These are phyloP conservation scores for Pomacea maculata DNA, from an alignment of 1,140 invertebrate species.

Conservation along the genomic window DNA sequence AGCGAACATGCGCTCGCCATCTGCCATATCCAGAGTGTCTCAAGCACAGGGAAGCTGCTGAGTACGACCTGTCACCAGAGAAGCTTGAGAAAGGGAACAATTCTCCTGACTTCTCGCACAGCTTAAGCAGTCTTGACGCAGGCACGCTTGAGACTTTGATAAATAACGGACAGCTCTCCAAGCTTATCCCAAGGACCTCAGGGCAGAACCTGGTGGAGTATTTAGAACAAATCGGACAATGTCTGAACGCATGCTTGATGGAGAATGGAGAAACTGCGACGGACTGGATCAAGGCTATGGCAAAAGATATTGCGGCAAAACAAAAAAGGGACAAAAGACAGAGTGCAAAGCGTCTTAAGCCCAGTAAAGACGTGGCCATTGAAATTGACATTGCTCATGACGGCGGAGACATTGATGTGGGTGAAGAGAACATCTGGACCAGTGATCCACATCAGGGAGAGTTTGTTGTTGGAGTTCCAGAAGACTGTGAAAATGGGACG, in stretches of 20 bases:
- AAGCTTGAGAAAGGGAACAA: too few species aligned
- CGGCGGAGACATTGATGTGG: neutral
- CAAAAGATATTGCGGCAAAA: constrained; percentile 11
- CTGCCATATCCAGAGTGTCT: constrained; percentile 12
- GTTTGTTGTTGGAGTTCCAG: too few species aligned
- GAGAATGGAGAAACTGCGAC: neutral
- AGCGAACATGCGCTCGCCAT: constrained; percentile 7
- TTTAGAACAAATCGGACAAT: constrained; percentile 7
- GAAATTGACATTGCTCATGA: constrained; percentile 22
- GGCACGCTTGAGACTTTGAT: constrained; percentile 1
- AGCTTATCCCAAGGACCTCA: neutral
- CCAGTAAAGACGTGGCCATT: constrained; percentile 13
- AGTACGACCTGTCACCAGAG: neutral
- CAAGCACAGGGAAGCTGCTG: neutral
- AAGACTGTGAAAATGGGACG: too few species aligned
- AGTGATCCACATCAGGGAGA: too few species aligned
- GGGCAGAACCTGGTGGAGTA: constrained; percentile 7
- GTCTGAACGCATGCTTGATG: constrained; percentile 9
- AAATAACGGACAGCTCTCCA: constrained; percentile 2
- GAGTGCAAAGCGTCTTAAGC: constrained; percentile 4
- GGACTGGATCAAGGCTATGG: constrained; percentile 18
- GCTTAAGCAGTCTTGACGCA: neutral
- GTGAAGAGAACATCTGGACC: neutral
- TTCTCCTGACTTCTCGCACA: too few species aligned
- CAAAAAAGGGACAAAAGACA: neutral